A percentile compares a stretch with the other conserved stretches of the same genome.
Conservation (phyloP, 2,797 vertebrate genomes). For the Acanthurus tractus region DNA sequence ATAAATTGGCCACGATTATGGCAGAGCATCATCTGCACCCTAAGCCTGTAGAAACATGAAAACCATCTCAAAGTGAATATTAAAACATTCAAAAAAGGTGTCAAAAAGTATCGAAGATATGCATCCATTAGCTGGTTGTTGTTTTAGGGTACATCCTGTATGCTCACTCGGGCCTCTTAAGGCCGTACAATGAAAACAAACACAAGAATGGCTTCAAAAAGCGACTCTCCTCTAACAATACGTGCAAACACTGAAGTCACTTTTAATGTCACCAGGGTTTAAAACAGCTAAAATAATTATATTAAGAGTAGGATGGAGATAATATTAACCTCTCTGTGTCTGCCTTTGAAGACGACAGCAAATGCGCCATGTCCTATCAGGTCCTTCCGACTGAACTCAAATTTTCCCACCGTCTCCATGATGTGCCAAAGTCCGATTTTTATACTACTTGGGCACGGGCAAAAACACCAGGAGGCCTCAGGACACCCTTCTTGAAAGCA, state of each 20-base stretch:
- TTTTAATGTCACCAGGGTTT: accelerated
- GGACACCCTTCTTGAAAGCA: slow-evolving; percentile 54
- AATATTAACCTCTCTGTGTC: slow-evolving; percentile 91
- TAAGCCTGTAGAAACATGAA: not conserved
- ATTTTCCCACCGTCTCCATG: slow-evolving; percentile 95
- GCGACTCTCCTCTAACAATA: not conserved
- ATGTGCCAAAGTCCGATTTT: slow-evolving; percentile 17
- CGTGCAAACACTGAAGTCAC: accelerated
- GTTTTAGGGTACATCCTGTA: slow-evolving; percentile 53
- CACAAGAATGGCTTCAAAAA: slow-evolving; percentile 1
- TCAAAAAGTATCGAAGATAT: not conserved
- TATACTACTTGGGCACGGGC: slow-evolving; percentile 54
- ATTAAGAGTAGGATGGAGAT: too few species aligned
- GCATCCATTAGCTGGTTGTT: slow-evolving; percentile 1
- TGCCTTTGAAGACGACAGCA: slow-evolving; percentile 96
- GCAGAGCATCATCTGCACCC: not conserved
- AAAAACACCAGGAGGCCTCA: slow-evolving; percentile 59
- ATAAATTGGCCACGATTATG: not conserved
- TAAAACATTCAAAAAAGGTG: not conserved
- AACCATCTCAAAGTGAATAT: too few species aligned
- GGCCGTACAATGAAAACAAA: slow-evolving; percentile 77
- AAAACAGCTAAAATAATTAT: not conserved
- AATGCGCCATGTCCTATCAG: slow-evolving; percentile 97
- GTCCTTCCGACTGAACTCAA: slow-evolving; percentile 98
- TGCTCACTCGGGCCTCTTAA: slow-evolving; percentile 75